Evolutionary conservation across 2,113 vertebrate species (phyloP).

Genomic region (Shinisaurus crocodilurus): DNA sequence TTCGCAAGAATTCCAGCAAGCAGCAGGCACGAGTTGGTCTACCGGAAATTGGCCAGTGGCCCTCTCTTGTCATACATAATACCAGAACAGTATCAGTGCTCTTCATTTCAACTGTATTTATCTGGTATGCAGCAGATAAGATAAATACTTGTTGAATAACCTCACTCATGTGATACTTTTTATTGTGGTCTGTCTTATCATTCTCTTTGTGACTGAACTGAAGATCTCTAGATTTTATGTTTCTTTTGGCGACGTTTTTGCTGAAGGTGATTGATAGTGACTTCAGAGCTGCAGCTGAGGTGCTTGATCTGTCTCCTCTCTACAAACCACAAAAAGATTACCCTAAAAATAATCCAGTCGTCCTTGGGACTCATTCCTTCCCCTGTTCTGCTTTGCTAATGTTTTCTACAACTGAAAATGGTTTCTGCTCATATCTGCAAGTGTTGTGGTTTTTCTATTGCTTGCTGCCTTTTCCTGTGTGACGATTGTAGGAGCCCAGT

Average conservation of each 20-base stretch:
- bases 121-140: background rate
- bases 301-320: background rate
- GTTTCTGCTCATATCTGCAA: background rate
- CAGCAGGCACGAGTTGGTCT: background rate
- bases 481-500: background rate
- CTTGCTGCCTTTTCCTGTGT: background rate
- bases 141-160: background rate
- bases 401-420: background rate
- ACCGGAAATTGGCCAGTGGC: background rate
- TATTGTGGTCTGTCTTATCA: slow-evolving; percentile 3
- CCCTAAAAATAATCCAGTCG: background rate
- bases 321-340: background rate
- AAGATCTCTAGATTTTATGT: background rate
- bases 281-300: background rate
- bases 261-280: background rate
- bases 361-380: background rate
- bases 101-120: background rate
- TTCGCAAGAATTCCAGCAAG: background rate
- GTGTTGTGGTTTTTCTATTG: slow-evolving; percentile 1
- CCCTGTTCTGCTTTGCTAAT: background rate
- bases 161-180: background rate
- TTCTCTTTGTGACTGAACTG: background rate
- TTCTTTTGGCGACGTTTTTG: too few relatives aligned
- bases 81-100: background rate
- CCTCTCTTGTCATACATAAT: background rate